Conservation (phyloP, 1,140 invertebrate species). For the Drosophila saltans region DNA sequence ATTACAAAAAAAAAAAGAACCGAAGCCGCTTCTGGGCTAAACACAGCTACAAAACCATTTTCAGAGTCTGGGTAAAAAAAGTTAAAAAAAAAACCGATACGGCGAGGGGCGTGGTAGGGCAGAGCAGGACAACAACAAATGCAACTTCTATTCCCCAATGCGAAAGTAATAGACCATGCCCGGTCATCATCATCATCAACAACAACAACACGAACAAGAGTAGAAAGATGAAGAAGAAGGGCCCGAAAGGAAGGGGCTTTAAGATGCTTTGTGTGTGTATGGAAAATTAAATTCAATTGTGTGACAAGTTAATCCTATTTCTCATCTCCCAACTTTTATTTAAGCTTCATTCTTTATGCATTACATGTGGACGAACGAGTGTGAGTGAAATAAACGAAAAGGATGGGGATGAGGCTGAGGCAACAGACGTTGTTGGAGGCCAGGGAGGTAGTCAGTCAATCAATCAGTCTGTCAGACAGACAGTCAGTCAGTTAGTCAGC, state of each 20-base stretch:
- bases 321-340: constrained; percentile 81
- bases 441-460: constrained; percentile 56
- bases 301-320: constrained; percentile 83
- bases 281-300: constrained; percentile 83
- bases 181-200: constrained; percentile 2
- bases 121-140: background rate
- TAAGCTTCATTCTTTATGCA: constrained; percentile 82
- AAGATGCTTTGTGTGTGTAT: constrained; percentile 59
- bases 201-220: constrained; percentile 29
- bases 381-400: constrained; percentile 13
- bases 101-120: background rate
- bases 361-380: constrained; percentile 58
- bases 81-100: too few species aligned
- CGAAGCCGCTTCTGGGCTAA: constrained; percentile 25
- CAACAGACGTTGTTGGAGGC: background rate
- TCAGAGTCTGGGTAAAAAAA: constrained; percentile 20
- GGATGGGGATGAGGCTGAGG: constrained; percentile 18
- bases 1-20: constrained; percentile 53
- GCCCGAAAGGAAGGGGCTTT: constrained; percentile 23
- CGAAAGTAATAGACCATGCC: constrained; percentile 57
- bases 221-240: background rate
- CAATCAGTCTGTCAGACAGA: constrained; percentile 49
- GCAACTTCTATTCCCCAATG: constrained; percentile 67
- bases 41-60: constrained; percentile 68
- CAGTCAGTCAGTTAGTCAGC: constrained; percentile 25